Percentiles rank a stretch among this genome's conserved stretches.
phyloP scores from a whole-genome alignment of 2,888 invertebrate species.

The Plebejus anna region DNA sequence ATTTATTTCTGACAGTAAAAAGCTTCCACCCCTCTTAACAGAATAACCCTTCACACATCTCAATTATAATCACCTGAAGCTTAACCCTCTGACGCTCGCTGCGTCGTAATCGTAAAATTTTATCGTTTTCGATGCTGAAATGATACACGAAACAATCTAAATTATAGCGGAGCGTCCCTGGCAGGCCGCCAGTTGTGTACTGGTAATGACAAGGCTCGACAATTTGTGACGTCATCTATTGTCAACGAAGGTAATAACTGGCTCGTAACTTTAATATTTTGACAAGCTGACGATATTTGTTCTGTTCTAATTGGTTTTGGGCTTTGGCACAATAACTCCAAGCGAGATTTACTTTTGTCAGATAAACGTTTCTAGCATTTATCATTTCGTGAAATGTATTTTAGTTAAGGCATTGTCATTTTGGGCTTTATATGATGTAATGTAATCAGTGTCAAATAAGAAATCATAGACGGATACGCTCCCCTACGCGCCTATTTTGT shows the following conservation, averaged over 20 bases:
- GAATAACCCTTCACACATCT: not conserved
- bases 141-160: slow-evolving; percentile 79
- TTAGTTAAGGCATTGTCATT: no score
- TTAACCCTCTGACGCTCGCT: not conserved
- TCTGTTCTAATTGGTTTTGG: slow-evolving; percentile 50
- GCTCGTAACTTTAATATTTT: slow-evolving; percentile 43
- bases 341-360: slow-evolving; percentile 7
- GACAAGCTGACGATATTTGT: slow-evolving; percentile 39
- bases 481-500: no score
- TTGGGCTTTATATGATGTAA: no score
- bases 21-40: not conserved
- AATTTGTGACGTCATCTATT: slow-evolving; percentile 61
- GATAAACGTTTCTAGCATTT: not conserved
- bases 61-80: slow-evolving; percentile 17
- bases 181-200: slow-evolving; percentile 60
- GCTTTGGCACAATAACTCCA: slow-evolving; percentile 56
- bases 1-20: not conserved
- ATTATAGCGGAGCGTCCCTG: slow-evolving; percentile 66
- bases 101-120: slow-evolving; percentile 75
- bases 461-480: no score
- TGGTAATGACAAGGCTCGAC: slow-evolving; percentile 68
- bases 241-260: slow-evolving; percentile 40
- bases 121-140: slow-evolving; percentile 74
- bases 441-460: no score
- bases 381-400: no score